Conservation (phyloP, 2,113 vertebrate genomes). For the Paramisgurnus dabryanus region DNA sequence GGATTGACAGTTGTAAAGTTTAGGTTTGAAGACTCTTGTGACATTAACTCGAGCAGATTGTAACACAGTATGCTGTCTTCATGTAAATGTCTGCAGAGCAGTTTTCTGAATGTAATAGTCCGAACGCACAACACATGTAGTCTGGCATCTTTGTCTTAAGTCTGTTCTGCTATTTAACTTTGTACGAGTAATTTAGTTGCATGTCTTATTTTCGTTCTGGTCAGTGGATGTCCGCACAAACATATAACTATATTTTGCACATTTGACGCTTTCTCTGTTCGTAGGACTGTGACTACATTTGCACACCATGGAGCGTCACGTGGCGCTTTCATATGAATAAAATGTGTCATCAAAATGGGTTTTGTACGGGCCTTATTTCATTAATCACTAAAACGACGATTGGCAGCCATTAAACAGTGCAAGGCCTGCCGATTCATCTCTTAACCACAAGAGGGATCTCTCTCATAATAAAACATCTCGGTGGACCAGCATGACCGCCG, state of each 20-base stretch:
- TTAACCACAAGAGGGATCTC: constrained; percentile 32
- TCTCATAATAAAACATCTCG: neutral
- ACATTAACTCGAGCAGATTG: neutral
- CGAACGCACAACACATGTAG: neutral
- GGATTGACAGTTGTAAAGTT: neutral
- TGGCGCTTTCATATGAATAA: constrained; percentile 11
- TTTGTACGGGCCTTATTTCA: constrained; percentile 7
- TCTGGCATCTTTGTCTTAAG: neutral
- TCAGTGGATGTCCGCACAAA: neutral
- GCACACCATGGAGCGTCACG: constrained; percentile 19
- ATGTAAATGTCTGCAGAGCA: neutral
- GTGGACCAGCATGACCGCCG: neutral
- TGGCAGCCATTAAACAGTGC: neutral
- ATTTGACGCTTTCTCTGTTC: neutral
- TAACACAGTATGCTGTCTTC: constrained; percentile 11
- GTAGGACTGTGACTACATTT: neutral
- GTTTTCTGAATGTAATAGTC: constrained; percentile 13
- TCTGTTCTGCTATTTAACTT: neutral
- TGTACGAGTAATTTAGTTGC: neutral
- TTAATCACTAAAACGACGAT: neutral
- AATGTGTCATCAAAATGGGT: neutral
- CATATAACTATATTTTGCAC: constrained; percentile 7
- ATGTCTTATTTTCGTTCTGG: neutral
- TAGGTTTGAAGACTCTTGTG: neutral
- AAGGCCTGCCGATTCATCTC: neutral